Conservation (phyloP, 1,140 invertebrate genomes). For the Helicoverpa armigera region DNA sequence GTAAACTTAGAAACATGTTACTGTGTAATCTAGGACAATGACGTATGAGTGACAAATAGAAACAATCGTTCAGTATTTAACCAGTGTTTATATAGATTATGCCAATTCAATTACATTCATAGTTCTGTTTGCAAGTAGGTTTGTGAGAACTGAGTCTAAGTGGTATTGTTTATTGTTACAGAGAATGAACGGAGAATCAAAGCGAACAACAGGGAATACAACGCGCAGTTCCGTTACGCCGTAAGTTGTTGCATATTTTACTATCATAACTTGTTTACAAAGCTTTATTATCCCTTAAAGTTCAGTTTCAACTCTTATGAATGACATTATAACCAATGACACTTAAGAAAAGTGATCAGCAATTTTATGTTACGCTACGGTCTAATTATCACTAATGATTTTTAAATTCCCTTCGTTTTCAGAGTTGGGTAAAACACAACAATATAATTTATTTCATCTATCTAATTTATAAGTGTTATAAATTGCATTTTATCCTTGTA, state of each 20-base stretch:
- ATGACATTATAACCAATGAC: too few relatives aligned
- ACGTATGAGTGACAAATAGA: conserved; percentile 14
- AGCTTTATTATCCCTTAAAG: neutral
- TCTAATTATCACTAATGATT: too few relatives aligned
- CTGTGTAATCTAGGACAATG: conserved; percentile 1
- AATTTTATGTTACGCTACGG: too few relatives aligned
- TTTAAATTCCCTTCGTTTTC: too few relatives aligned
- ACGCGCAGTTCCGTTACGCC: conserved; percentile 98
- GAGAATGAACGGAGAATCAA: conserved; percentile 97
- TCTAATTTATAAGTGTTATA: neutral
- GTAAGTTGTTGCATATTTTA: conserved; percentile 89
- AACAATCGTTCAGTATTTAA: conserved; percentile 15
- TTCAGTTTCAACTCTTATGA: neutral
- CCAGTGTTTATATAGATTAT: conserved; percentile 29
- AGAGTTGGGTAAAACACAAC: too few relatives aligned
- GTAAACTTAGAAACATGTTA: neutral
- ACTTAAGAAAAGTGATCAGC: too few relatives aligned
- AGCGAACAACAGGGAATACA: conserved; percentile 98
- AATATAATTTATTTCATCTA: too few relatives aligned
- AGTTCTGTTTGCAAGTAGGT: conserved; percentile 28
- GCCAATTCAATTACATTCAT: conserved; percentile 10
- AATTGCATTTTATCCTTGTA: neutral
- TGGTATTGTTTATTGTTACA: conserved; percentile 87
- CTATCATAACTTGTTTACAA: neutral
- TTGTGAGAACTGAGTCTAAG: conserved; percentile 26